Conservation (phyloP, 2,797 vertebrate genomes). For the Rhynchonycteris naso region DNA sequence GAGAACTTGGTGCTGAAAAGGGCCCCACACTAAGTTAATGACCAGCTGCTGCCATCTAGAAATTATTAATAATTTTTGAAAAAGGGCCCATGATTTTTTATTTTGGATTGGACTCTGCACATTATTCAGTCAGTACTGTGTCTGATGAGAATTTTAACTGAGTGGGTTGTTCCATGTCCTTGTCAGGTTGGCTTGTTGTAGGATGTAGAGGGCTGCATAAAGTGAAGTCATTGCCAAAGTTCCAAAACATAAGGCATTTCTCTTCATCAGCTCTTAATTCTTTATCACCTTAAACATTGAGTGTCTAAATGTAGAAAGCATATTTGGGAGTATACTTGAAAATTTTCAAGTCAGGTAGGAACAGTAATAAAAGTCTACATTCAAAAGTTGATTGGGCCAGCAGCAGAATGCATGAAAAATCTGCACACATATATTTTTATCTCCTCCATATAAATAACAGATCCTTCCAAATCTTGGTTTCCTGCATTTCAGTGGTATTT, state of each 20-base stretch:
- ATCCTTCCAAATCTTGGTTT: background rate
- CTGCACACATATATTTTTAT: background rate
- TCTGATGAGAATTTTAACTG: background rate
- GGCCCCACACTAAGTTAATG: background rate
- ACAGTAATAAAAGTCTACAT: background rate
- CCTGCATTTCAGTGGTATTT: background rate
- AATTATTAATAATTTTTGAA: background rate
- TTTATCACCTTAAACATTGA: constrained; percentile 9
- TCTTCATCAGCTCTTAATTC: constrained; percentile 20
- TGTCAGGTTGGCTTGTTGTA: background rate
- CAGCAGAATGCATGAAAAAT: background rate
- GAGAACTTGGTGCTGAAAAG: background rate
- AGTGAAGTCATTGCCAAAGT: background rate
- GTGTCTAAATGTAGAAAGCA: background rate
- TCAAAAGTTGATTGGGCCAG: background rate
- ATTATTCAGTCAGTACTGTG: background rate
- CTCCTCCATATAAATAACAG: background rate
- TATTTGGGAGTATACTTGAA: background rate
- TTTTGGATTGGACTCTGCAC: background rate
- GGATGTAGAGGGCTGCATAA: background rate
- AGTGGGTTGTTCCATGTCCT: background rate
- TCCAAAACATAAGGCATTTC: background rate
- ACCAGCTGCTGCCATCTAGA: background rate
- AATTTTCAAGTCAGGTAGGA: background rate
- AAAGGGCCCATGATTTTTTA: background rate